Percentiles rank a stretch among this genome's conserved stretches.
Evolutionary conservation across 2,113 vertebrate species (phyloP).

Genomic region (Lamprologus callipterus): DNA sequence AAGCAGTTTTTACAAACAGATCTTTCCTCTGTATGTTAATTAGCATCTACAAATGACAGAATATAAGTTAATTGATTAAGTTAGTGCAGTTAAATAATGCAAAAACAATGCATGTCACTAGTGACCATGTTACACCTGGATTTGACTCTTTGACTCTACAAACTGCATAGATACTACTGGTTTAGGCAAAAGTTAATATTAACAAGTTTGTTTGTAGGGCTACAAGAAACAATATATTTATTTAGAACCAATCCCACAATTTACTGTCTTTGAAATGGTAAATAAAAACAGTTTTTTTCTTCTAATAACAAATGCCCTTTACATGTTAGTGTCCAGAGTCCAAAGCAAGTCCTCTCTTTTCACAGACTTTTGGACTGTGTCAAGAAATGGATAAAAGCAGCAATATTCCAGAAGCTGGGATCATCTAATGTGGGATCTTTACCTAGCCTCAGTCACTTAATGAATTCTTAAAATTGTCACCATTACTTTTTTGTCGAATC

Average conservation of each 20-base stretch:
- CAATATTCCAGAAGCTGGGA: background rate
- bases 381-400: background rate
- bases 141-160: background rate
- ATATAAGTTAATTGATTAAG: background rate
- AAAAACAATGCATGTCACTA: background rate
- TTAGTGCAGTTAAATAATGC: background rate
- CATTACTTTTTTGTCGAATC: background rate
- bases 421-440: background rate
- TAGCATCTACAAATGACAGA: accelerated
- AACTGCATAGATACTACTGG: background rate
- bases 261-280: background rate
- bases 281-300: accelerated
- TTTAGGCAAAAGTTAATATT: background rate
- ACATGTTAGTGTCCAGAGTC: background rate
- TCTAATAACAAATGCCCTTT: background rate
- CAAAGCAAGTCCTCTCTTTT: background rate
- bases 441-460: background rate
- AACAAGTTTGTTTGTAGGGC: background rate
- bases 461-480: background rate
- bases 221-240: background rate
- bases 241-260: background rate
- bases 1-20: background rate
- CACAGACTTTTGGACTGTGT: background rate
- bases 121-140: background rate
- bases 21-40: background rate